Evolutionary conservation across 2,113 vertebrate genomes (phyloP).

Genomic region (Cervus canadensis): DNA sequence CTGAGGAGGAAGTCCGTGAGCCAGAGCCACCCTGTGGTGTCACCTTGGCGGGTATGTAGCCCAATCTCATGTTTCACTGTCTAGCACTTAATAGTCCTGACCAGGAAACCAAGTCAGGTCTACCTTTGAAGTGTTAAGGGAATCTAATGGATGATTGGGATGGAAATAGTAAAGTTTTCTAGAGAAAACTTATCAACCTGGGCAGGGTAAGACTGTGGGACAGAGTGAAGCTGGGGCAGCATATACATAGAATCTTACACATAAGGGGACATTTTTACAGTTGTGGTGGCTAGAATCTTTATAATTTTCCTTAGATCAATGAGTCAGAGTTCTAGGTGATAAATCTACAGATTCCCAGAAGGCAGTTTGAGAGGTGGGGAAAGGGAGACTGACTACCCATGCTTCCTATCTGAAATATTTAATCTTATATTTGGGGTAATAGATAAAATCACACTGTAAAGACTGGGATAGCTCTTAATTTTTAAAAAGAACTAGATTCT

Average conservation of each 20-base stretch:
- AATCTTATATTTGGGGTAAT: neutral
- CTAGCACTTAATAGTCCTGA: accelerated
- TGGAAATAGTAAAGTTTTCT: neutral
- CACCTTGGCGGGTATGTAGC: constrained; percentile 64
- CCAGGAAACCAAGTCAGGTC: neutral
- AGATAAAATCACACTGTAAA: neutral
- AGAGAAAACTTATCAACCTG: neutral
- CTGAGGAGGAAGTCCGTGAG: constrained; percentile 75
- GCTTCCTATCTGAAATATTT: neutral
- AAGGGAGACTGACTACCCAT: neutral
- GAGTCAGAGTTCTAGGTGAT: neutral
- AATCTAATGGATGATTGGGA: neutral
- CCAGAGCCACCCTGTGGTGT: constrained; percentile 44
- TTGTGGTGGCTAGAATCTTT: neutral
- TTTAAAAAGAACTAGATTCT: neutral
- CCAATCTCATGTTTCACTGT: neutral
- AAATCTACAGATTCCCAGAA: neutral
- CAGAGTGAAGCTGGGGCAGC: neutral
- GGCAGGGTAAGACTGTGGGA: neutral
- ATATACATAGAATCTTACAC: neutral
- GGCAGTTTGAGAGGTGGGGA: neutral
- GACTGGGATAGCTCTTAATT: neutral
- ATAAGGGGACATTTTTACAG: neutral
- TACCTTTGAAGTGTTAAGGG: neutral
- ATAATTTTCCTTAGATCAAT: neutral